Evolutionary conservation across 1,140 invertebrate species (phyloP).

Genomic region (Drosophila erecta): DNA sequence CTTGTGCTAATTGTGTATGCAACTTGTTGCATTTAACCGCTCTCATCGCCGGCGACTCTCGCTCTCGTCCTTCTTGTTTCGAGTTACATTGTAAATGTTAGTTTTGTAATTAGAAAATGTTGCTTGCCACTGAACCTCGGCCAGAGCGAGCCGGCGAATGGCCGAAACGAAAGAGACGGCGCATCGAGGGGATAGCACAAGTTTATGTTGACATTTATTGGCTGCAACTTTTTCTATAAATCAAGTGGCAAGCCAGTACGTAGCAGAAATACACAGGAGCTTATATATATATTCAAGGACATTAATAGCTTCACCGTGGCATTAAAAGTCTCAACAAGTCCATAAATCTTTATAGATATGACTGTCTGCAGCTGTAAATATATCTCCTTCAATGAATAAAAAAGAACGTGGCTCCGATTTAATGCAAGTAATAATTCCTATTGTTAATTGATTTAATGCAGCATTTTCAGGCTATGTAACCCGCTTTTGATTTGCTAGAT

Average conservation of each 20-base stretch:
- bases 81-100: conserved; percentile 81
- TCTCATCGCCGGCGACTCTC: conserved; percentile 31
- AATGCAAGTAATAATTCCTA: too few species aligned
- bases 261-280: background rate
- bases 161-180: background rate
- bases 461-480: too few species aligned
- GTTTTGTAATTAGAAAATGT: conserved; percentile 83
- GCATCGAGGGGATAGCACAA: conserved; percentile 5
- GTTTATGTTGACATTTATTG: conserved; percentile 76
- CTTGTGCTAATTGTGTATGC: conserved; percentile 79
- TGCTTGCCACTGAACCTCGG: conserved; percentile 56
- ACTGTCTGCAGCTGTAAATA: background rate
- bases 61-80: conserved; percentile 35
- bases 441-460: too few species aligned
- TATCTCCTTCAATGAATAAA: too few species aligned
- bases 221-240: conserved; percentile 78
- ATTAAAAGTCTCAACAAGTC: conserved; percentile 51
- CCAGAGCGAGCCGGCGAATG: background rate
- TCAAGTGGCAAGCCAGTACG: conserved; percentile 30
- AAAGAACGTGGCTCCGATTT: too few species aligned
- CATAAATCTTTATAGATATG: conserved; percentile 52
- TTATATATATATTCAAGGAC: conserved; percentile 25
- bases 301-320: conserved; percentile 36
- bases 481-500: too few species aligned
- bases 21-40: conserved; percentile 72